Evolutionary conservation across 2,113 vertebrate species (phyloP), one percentile per base, ranked within the genome.

Genomic region (Pelusios castaneus): DNA sequence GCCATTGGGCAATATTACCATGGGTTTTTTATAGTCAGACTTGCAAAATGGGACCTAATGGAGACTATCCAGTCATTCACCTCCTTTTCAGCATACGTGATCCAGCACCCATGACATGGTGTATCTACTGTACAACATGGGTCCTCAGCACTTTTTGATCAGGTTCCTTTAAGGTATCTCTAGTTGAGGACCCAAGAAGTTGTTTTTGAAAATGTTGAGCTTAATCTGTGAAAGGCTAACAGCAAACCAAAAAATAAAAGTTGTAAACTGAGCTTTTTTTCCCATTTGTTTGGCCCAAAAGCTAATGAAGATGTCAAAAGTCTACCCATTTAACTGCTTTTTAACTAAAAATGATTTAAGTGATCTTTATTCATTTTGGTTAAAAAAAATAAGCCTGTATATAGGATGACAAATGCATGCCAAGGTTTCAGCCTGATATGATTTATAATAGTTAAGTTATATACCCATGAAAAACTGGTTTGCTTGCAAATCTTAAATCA

Each of bases 271-370:
- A 86, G 77, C 25, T 76, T 94, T 90, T 91, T 2, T 77, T 89
- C 84, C 5, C 13, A 43, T 73, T 78, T 55, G 16, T 80, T 95
- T 84, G 10, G 38, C 49, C 56, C 87, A n/a, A 92, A 91, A 94
- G 52, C 5, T 88, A 89, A 90, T 83, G 45, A 83, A 92, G 90
- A 24, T 5, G 1, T 86, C 54, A 54, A 80, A 93, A 41, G 79
- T 45, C 51, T 78, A 54, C 73, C 91, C 56, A 4, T 4, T 94
- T 95, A 91, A 51, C 34, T 93, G 21, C 31, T 95, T 95, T 95
- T 89, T 38, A 92, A 86, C 17, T 60, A 88, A 90, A 90, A 91
- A 93, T 70, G 94, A 73, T 25, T 60, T 58, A 60, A 47, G 25
- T 76, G 38, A 47, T 90, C n/a, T 38, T 95, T 81, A 80, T 88